These are phyloP conservation scores for Papilio elwesi DNA, from an alignment of 2,888 invertebrate genomes.

Conservation along the genomic window DNA sequence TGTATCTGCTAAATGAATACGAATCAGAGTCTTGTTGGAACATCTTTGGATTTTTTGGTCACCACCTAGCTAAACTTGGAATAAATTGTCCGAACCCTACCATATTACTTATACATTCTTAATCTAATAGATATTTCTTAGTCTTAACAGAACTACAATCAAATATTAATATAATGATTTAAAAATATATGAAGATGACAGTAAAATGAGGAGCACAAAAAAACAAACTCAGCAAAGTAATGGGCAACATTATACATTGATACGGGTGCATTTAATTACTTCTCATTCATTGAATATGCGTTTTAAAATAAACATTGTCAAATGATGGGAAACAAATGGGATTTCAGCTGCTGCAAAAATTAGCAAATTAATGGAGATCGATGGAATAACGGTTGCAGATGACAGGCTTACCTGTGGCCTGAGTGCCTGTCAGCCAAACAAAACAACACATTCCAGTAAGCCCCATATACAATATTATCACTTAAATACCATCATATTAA, in stretches of 20 bases:
- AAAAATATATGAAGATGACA: conserved; percentile 23
- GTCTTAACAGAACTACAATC: conserved; percentile 10
- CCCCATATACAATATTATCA: too few species aligned
- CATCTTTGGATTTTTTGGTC: too few species aligned
- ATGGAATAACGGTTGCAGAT: conserved; percentile 32
- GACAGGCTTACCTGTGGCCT: conserved; percentile 78
- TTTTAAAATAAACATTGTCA: not conserved
- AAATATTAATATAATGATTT: conserved; percentile 11
- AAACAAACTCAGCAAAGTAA: conserved; percentile 38
- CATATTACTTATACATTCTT: not conserved
- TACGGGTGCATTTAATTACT: conserved; percentile 15
- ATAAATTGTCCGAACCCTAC: not conserved
- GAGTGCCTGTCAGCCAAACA: conserved; percentile 81
- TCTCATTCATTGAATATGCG: not conserved
- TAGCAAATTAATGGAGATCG: conserved; percentile 45
- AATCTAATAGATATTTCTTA: not conserved
- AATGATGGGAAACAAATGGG: too few species aligned
- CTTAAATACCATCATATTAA: too few species aligned
- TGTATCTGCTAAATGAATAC: too few species aligned
- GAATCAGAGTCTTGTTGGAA: too few species aligned
- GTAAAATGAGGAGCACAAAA: conserved; percentile 31
- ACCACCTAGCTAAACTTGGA: too few species aligned
- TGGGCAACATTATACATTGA: conserved; percentile 12
- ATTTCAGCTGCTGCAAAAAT: conserved; percentile 38
- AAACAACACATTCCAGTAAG: conserved; percentile 67